Percentiles rank a stretch among this genome's conserved stretches.
phyloP scores from a whole-genome alignment of 1,140 invertebrate genomes.

The Piezodorus guildinii region DNA sequence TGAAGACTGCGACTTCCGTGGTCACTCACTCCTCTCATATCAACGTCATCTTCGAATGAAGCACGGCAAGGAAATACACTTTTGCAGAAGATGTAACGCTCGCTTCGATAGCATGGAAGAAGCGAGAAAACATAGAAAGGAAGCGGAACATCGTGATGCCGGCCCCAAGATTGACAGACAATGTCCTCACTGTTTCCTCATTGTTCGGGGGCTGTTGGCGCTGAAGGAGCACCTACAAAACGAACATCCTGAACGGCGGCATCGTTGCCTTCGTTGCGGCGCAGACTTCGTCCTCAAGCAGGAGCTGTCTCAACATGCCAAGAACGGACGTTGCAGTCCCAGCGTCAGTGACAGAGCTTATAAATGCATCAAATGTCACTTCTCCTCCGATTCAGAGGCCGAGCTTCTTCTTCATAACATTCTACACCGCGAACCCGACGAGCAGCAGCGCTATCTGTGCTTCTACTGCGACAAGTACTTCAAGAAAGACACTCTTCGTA shows the following conservation, averaged over 20 bases:
- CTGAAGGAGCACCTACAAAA: neutral
- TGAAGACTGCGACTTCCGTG: constrained; percentile 34
- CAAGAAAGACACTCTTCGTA: constrained; percentile 50
- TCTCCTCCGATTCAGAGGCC: constrained; percentile 37
- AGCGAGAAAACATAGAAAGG: constrained; percentile 53
- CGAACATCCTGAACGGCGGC: neutral
- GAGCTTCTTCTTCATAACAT: constrained; percentile 54
- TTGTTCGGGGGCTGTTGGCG: neutral
- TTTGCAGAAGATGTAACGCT: constrained; percentile 28
- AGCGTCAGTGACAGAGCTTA: neutral
- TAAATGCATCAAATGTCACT: constrained; percentile 37
- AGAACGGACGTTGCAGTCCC: constrained; percentile 1
- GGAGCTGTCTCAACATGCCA: constrained; percentile 55
- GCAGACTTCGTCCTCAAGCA: constrained; percentile 53
- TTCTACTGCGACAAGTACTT: constrained; percentile 56
- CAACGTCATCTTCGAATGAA: constrained; percentile 44
- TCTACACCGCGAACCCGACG: constrained; percentile 39
- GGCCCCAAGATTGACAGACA: neutral
- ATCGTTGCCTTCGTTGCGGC: constrained; percentile 40
- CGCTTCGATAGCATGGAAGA: constrained; percentile 47
- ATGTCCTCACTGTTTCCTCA: neutral
- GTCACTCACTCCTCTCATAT: constrained; percentile 35
- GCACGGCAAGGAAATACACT: constrained; percentile 30
- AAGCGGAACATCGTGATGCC: constrained; percentile 32
- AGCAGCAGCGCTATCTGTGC: constrained; percentile 44